Evolutionary conservation across 2,797 vertebrate species (phyloP).

Genomic region (Liasis olivaceus): DNA sequence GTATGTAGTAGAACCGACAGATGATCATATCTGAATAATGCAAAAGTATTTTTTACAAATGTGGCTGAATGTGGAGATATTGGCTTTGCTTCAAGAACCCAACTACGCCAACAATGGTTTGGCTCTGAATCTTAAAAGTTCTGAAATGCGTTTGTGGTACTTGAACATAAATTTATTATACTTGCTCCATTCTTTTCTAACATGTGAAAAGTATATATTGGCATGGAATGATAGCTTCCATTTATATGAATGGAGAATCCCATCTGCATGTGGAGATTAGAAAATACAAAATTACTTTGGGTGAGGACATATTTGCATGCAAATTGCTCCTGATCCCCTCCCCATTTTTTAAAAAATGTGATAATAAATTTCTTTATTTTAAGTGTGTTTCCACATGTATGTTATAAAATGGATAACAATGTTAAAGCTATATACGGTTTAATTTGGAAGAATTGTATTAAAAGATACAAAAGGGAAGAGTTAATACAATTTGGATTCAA

Average conservation of each 20-base stretch:
- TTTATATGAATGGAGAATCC: neutral
- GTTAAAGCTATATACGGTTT: neutral
- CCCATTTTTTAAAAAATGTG: neutral
- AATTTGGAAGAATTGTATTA: neutral
- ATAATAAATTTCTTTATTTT: neutral
- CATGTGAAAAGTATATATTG: neutral
- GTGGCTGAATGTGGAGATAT: neutral
- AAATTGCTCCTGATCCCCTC: neutral
- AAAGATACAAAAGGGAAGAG: slow-evolving; percentile 27
- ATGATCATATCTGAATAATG: neutral
- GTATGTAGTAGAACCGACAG: neutral
- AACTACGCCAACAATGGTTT: neutral
- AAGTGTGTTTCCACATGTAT: slow-evolving; percentile 2
- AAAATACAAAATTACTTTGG: neutral
- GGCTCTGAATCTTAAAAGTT: neutral
- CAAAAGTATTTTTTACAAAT: neutral
- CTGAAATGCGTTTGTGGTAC: neutral
- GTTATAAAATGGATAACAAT: neutral
- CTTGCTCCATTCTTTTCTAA: neutral
- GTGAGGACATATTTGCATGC: neutral
- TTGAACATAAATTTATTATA: neutral
- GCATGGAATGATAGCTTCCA: neutral
- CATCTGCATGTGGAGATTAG: neutral
- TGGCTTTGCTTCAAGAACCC: neutral
- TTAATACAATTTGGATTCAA: slow-evolving; percentile 28